Evolutionary conservation across 2,113 vertebrate genomes (phyloP), one percentile per base, ranked within the genome.

Genomic region (Rhinopithecus roxellana): DNA sequence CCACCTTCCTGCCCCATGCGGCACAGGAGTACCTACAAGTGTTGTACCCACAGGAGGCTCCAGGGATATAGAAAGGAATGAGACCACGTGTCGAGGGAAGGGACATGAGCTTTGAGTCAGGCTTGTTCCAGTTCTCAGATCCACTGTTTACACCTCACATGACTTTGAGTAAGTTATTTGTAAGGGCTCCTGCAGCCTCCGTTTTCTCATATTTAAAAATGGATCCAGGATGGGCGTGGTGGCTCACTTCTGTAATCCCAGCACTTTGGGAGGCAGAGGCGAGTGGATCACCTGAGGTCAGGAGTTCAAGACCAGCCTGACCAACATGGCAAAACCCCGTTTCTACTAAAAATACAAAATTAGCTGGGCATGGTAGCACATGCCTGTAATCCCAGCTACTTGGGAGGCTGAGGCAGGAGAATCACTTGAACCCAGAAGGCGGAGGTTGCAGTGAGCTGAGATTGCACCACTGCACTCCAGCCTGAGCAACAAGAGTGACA

Each of bases 91-190:
- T n/a, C 2, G 40, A 43, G 43, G 59, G 64, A 14, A 64, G 81
- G 25, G 50, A 13, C 27, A 85, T 4, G 6, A 43, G n/a, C 40
- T 14, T 77, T 88, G n/a, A 75, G 1, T 90, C 93, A 92, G 67
- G 50, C 45, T 0, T 0, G 2, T 79, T 92, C 86, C 32, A 2
- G 61, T 79, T 74, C 59, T 55, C 80, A 75, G 18, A 61, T 77
- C 92, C 72, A 70, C 55, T 50, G 10, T 64, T 89, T 25, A 45
- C 35, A 78, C 59, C 18, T 35, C 61, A 3, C 52, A 6, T 79
- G 35, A 52, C 78, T 95, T 79, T 69, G 35, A 64, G 20, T 67
- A 38, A 82, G n/a, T 92, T 82, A 11, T 27, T 86, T 4, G 9
- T 61, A 25, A 50, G 40, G 70, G 40, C 70, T 74, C 20, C 90